These are phyloP conservation scores for Dendrolimus punctatus DNA, from an alignment of 1,140 invertebrate species.

Conservation along the genomic window DNA sequence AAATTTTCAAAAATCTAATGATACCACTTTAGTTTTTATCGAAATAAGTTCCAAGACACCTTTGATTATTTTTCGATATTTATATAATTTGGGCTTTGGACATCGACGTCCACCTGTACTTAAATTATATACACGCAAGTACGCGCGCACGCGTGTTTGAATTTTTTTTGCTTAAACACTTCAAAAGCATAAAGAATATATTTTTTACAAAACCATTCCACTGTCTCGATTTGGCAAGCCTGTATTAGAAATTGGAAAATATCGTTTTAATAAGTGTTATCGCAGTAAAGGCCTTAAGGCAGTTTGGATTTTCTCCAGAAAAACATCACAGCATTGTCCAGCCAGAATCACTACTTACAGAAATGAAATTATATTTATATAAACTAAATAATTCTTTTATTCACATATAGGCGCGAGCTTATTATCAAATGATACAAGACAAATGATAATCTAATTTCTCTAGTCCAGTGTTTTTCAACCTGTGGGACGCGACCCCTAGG, in stretches of 20 bases:
- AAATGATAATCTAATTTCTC: conserved; percentile 6
- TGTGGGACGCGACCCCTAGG: too few species aligned
- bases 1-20: too few species aligned
- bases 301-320: conserved; percentile 38
- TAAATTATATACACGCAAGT: too few species aligned
- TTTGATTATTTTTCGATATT: too few species aligned
- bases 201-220: conserved; percentile 18
- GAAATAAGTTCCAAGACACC: too few species aligned
- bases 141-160: too few species aligned
- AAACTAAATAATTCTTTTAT: too few species aligned
- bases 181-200: background rate
- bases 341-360: background rate
- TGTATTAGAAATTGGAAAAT: conserved; percentile 37
- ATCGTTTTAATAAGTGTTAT: conserved; percentile 48
- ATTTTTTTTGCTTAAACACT: too few species aligned
- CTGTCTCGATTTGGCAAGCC: conserved; percentile 44
- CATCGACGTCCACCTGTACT: too few species aligned
- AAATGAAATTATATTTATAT: conserved; percentile 1
- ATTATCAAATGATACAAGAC: conserved; percentile 6
- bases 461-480: too few species aligned
- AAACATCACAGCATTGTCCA: background rate
- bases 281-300: conserved; percentile 32
- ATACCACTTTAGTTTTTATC: too few species aligned
- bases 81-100: too few species aligned
- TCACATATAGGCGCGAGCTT: conserved; percentile 24